These are phyloP conservation scores for Coleophora deauratella DNA, from an alignment of 2,888 invertebrate species.

Conservation along the genomic window DNA sequence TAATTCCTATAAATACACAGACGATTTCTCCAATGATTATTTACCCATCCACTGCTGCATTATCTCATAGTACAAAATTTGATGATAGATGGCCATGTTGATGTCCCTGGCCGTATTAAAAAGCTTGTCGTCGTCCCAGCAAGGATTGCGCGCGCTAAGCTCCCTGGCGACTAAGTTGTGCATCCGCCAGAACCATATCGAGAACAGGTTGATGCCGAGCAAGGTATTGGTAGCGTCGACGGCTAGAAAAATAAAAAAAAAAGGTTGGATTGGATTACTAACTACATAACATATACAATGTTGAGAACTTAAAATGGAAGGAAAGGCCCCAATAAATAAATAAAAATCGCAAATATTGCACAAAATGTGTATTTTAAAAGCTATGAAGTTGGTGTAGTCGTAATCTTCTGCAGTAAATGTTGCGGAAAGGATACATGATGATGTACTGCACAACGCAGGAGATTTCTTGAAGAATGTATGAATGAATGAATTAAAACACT, in stretches of 20 bases:
- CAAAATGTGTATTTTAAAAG: too few relatives aligned
- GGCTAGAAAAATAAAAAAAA: slow-evolving; percentile 13
- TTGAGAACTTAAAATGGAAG: too few relatives aligned
- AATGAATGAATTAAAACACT: too few relatives aligned
- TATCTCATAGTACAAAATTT: slow-evolving; percentile 32
- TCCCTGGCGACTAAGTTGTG: slow-evolving; percentile 32
- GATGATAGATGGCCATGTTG: slow-evolving; percentile 27
- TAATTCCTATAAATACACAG: too few relatives aligned
- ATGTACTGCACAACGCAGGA: too few relatives aligned
- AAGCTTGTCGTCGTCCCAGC: slow-evolving; percentile 35
- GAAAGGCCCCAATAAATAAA: too few relatives aligned
- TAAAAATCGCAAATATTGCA: too few relatives aligned
- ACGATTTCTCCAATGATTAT: neutral
- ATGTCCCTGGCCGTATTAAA: slow-evolving; percentile 35
- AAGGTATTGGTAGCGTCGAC: slow-evolving; percentile 1
- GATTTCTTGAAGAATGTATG: too few relatives aligned
- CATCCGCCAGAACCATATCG: slow-evolving; percentile 32
- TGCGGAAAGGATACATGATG: too few relatives aligned
- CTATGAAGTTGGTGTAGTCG: too few relatives aligned
- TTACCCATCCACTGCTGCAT: slow-evolving; percentile 30
- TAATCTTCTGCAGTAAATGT: too few relatives aligned
- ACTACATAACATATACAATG: too few relatives aligned
- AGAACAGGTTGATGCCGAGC: slow-evolving; percentile 18
- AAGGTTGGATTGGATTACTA: neutral
- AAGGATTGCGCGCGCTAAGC: slow-evolving; percentile 28